These are phyloP conservation scores for Pseudopodoces humilis DNA, from an alignment of 2,113 vertebrate genomes.

Conservation along the genomic window DNA sequence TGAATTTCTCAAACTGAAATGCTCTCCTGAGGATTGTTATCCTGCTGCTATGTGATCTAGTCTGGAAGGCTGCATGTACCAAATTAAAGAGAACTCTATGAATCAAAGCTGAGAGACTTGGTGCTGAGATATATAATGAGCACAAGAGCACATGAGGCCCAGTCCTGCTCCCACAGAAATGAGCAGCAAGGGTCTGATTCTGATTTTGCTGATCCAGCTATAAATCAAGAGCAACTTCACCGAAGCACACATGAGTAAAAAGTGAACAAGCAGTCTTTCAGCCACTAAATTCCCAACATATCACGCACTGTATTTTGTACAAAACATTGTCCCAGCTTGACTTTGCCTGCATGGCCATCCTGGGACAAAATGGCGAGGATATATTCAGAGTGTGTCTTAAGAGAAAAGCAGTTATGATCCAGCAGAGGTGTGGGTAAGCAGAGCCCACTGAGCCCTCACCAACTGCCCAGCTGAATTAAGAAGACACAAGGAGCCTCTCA, in stretches of 20 bases:
- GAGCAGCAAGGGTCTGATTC: constrained; percentile 56
- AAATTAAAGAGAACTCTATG: constrained; percentile 58
- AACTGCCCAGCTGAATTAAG: background rate
- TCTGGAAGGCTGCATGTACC: constrained; percentile 26
- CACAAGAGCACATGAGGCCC: background rate
- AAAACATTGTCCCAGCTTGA: constrained; percentile 21
- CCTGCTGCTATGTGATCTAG: constrained; percentile 47
- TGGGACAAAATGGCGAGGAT: background rate
- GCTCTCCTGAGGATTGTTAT: constrained; percentile 62
- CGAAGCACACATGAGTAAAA: constrained; percentile 24
- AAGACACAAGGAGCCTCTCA: background rate
- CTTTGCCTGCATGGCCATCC: background rate
- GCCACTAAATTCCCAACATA: constrained; percentile 3
- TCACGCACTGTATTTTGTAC: background rate
- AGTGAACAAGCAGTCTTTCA: constrained; percentile 20
- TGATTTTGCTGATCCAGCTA: constrained; percentile 34
- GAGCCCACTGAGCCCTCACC: background rate
- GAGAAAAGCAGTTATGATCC: background rate
- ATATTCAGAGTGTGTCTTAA: background rate
- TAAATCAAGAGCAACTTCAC: constrained; percentile 47
- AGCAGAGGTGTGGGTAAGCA: background rate
- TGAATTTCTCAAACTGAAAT: constrained; percentile 62
- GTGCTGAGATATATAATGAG: constrained; percentile 31
- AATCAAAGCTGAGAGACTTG: constrained; percentile 58
- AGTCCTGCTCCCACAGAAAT: constrained; percentile 7